These are phyloP conservation scores for Linurgus olivaceus DNA, from an alignment of 2,797 vertebrate species.

Conservation along the genomic window DNA sequence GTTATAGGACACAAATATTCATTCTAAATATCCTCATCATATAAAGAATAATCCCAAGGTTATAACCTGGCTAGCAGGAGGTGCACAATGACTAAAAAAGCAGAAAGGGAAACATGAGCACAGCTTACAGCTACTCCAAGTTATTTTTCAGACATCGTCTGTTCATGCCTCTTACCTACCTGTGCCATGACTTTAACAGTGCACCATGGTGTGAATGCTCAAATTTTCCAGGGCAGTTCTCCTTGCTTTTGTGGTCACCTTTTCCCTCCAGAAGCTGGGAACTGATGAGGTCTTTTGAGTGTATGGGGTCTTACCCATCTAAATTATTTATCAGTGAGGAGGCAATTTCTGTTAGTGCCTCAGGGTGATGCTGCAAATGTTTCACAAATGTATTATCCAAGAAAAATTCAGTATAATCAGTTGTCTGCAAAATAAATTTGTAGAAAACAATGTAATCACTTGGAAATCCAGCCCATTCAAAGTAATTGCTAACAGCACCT, in stretches of 20 bases:
- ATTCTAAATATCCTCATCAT: neutral
- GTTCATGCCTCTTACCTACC: neutral
- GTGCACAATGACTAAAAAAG: neutral
- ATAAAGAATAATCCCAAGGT: neutral
- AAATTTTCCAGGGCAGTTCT: neutral
- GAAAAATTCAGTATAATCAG: neutral
- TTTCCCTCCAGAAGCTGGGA: neutral
- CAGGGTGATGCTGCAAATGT: neutral
- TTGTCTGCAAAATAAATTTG: slow-evolving; percentile 4
- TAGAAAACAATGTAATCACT: neutral
- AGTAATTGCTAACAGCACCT: neutral
- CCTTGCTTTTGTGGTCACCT: neutral
- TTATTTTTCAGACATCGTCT: neutral
- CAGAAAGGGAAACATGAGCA: neutral
- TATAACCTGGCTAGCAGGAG: neutral
- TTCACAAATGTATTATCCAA: neutral
- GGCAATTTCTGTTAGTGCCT: neutral
- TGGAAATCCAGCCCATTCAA: neutral
- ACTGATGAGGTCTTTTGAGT: neutral
- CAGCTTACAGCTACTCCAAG: neutral
- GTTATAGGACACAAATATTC: neutral
- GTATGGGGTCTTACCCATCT: neutral
- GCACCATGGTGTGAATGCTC: neutral
- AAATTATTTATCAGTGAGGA: neutral
- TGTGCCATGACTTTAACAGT: neutral